These are phyloP conservation scores for Drosophila kuntzei DNA, from an alignment of 2,888 invertebrate genomes.

Conservation along the genomic window DNA sequence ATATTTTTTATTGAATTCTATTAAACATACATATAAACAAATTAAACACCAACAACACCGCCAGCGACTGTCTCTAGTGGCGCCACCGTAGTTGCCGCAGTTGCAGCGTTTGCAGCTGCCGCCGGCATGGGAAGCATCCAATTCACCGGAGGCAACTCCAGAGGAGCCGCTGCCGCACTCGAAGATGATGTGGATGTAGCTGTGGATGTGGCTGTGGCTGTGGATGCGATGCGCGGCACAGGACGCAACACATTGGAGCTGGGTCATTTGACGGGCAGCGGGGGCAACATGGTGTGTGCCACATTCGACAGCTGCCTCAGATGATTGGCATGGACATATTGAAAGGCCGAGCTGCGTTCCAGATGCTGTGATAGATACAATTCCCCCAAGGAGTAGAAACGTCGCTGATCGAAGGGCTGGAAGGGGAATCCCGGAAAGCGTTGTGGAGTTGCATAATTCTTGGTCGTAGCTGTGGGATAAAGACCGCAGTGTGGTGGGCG, in stretches of 20 bases:
- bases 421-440: constrained; percentile 82
- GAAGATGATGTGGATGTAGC: constrained; percentile 20
- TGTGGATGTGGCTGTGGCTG: constrained; percentile 48
- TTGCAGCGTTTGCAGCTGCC: constrained; percentile 5
- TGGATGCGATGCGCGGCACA: constrained; percentile 83
- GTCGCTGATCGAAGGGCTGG: constrained; percentile 81
- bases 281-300: constrained; percentile 68
- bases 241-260: constrained; percentile 82
- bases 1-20: constrained; percentile 45
- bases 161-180: background rate
- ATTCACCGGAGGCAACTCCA: constrained; percentile 48
- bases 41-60: constrained; percentile 55
- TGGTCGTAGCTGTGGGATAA: constrained; percentile 47
- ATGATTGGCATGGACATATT: constrained; percentile 84
- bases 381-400: constrained; percentile 84
- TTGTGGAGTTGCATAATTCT: constrained; percentile 58
- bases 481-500: constrained; percentile 60
- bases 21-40: constrained; percentile 29
- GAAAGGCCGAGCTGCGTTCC: constrained; percentile 85
- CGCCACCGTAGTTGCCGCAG: constrained; percentile 7
- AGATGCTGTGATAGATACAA: constrained; percentile 84
- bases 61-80: constrained; percentile 5
- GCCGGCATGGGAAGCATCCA: constrained; percentile 55
- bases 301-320: constrained; percentile 75
- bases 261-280: constrained; percentile 84